phyloP scores from a whole-genome alignment of 2,888 invertebrate genomes.

The Blastobasis adustella region DNA sequence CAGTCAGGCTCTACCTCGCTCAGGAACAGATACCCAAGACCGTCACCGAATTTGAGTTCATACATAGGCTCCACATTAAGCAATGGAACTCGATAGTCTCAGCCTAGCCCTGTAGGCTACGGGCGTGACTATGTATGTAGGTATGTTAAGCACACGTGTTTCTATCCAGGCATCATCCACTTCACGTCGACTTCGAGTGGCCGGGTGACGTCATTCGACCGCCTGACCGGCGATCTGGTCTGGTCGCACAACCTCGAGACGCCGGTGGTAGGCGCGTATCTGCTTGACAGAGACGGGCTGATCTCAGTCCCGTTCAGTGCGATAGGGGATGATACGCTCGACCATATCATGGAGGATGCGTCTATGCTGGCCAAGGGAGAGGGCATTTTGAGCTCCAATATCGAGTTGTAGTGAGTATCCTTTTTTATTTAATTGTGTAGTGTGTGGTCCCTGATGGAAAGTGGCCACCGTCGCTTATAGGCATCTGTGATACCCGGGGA shows the following conservation, averaged over 20 bases:
- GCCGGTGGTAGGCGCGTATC: slow-evolving; percentile 93
- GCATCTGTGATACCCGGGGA: no score
- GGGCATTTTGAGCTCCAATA: slow-evolving; percentile 74
- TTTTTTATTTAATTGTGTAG: background rate
- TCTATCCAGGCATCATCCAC: slow-evolving; percentile 83
- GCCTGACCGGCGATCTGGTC: slow-evolving; percentile 84
- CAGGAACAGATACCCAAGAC: no score
- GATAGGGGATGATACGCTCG: slow-evolving; percentile 89
- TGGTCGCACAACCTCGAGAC: slow-evolving; percentile 93
- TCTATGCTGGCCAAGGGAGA: slow-evolving; percentile 69
- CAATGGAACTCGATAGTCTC: no score
- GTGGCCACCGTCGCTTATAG: no score
- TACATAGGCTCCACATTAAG: no score
- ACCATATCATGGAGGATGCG: slow-evolving; percentile 78
- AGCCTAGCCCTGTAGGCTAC: no score
- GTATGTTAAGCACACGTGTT: background rate
- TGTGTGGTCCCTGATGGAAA: no score
- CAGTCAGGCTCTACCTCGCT: no score
- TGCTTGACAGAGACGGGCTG: slow-evolving; percentile 83
- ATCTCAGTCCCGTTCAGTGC: slow-evolving; percentile 91
- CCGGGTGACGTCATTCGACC: slow-evolving; percentile 87
- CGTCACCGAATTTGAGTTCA: no score
- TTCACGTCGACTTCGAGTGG: slow-evolving; percentile 94
- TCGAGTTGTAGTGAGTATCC: slow-evolving; percentile 75
- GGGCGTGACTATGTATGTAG: background rate